Evolutionary conservation across 2,113 vertebrate species (phyloP).

Genomic region (Stegostoma tigrinum): DNA sequence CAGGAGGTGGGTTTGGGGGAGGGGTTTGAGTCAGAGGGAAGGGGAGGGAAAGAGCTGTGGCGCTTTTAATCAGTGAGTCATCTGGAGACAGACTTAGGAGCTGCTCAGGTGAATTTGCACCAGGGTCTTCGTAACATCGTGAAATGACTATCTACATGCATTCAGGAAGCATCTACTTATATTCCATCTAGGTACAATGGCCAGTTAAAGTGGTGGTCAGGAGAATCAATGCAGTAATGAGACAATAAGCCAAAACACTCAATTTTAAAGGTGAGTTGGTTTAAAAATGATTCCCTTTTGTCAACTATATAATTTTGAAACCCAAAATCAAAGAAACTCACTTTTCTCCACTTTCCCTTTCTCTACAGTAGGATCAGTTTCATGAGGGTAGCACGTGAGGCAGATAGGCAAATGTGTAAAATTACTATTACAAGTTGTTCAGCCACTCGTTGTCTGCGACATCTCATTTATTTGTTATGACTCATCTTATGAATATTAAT

Average conservation of each 20-base stretch:
- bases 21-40: too few species aligned
- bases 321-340: background rate
- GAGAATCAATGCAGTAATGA: too few species aligned
- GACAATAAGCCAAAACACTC: background rate
- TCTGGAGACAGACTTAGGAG: background rate
- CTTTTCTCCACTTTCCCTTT: background rate
- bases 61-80: background rate
- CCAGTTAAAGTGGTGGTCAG: too few species aligned
- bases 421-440: background rate
- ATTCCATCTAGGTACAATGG: too few species aligned
- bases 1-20: too few species aligned
- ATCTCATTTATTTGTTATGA: background rate
- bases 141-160: background rate
- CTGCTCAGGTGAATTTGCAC: background rate
- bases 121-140: background rate
- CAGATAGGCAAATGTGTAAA: background rate
- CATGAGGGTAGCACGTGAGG: background rate
- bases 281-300: background rate
- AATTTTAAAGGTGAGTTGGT: background rate
- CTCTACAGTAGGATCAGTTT: background rate
- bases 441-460: background rate
- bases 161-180: background rate
- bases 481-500: conserved; percentile 13
- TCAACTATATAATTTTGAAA: background rate
- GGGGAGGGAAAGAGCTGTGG: too few species aligned